Evolutionary conservation across 1,140 invertebrate genomes (phyloP).

Genomic region (Nephotettix cincticeps): DNA sequence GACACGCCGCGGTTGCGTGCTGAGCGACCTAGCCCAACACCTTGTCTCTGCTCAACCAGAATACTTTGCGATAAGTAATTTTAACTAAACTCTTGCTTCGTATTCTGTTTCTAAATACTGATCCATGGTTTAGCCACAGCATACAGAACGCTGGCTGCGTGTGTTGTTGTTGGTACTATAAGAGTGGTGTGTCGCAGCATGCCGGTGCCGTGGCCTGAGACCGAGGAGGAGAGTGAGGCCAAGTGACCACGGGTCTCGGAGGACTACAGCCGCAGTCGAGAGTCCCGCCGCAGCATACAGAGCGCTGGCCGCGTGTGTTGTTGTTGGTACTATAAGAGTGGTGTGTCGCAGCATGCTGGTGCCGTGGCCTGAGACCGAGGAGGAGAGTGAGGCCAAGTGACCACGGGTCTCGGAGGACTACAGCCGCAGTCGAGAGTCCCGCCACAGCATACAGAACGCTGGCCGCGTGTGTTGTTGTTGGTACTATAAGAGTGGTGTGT

Average conservation of each 20-base stretch:
- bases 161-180: not conserved
- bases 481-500: not conserved
- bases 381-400: conserved; percentile 9
- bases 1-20: too few species aligned
- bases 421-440: not conserved
- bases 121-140: too few species aligned
- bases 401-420: not conserved
- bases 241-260: conserved; percentile 8
- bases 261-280: not conserved
- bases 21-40: too few species aligned
- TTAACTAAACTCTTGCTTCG: too few species aligned
- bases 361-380: not conserved
- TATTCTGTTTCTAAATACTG: too few species aligned
- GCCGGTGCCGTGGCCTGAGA: not conserved
- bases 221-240: not conserved
- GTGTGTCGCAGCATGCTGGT: not conserved
- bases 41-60: too few species aligned
- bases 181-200: not conserved
- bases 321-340: not conserved
- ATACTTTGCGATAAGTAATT: too few species aligned
- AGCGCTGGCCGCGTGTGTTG: too few species aligned
- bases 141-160: not conserved
- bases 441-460: not conserved
- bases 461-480: not conserved
- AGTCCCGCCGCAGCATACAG: not conserved